These are phyloP conservation scores for Ectemnius cavifrons DNA, from an alignment of 2,888 invertebrate species.

Conservation along the genomic window DNA sequence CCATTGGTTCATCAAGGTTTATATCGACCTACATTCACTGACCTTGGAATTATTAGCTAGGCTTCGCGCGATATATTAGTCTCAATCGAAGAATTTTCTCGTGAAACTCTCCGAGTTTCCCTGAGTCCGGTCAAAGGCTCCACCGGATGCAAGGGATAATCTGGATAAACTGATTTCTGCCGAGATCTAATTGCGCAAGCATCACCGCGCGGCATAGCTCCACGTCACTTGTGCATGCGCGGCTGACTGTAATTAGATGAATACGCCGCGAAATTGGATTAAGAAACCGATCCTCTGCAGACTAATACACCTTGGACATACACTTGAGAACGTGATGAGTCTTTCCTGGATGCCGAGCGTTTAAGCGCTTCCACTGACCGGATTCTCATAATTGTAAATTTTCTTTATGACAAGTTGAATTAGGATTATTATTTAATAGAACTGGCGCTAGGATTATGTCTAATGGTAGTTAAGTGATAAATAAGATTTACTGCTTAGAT, in stretches of 20 bases:
- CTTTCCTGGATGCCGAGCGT: too few species aligned
- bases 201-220: conserved; percentile 40
- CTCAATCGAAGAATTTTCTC: neutral
- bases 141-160: neutral
- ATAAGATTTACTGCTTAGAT: too few species aligned
- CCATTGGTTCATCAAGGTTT: too few species aligned
- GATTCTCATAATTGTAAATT: too few species aligned
- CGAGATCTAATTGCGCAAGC: conserved; percentile 36
- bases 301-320: too few species aligned
- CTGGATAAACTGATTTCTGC: neutral
- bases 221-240: conserved; percentile 45
- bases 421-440: too few species aligned
- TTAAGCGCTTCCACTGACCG: too few species aligned
- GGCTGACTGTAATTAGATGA: conserved; percentile 57
- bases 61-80: neutral
- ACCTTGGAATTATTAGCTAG: neutral
- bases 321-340: too few species aligned
- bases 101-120: neutral
- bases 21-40: neutral
- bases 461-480: too few species aligned
- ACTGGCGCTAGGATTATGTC: too few species aligned
- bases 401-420: too few species aligned
- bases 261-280: conserved; percentile 60
- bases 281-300: conserved; percentile 44
- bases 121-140: conserved; percentile 21